phyloP scores from a whole-genome alignment of 1,140 invertebrate species.

The Anoplophora glabripennis region DNA sequence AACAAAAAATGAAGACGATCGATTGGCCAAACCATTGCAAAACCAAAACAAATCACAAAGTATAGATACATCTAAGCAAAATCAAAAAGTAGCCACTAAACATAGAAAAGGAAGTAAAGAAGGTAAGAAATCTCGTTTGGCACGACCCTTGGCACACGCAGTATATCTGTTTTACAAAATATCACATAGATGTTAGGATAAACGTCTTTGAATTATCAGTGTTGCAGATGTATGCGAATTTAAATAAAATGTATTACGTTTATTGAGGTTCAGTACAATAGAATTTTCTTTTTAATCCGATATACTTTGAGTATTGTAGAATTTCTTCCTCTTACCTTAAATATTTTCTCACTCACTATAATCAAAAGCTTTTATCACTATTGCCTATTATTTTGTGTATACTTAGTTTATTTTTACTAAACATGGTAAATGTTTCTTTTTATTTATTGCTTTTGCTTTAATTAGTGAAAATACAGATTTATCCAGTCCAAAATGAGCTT shows the following conservation, averaged over 20 bases:
- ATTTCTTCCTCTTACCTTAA: too few species aligned
- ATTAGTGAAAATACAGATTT: not conserved
- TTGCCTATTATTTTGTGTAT: too few species aligned
- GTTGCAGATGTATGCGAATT: too few species aligned
- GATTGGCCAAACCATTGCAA: slow-evolving; percentile 44
- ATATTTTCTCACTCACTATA: not conserved
- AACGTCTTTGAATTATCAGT: not conserved
- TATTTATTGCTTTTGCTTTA: not conserved
- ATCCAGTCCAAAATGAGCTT: not conserved
- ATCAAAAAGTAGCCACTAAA: slow-evolving; percentile 36
- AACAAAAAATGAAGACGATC: slow-evolving; percentile 47
- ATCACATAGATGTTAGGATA: not conserved
- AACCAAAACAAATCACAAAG: slow-evolving; percentile 43
- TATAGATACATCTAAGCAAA: slow-evolving; percentile 42
- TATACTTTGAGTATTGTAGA: too few species aligned
- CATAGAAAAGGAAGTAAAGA: slow-evolving; percentile 41
- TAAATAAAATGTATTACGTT: too few species aligned
- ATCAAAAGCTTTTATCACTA: not conserved
- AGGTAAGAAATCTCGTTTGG: slow-evolving; percentile 41
- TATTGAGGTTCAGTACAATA: too few species aligned
- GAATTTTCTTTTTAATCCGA: too few species aligned
- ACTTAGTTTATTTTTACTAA: too few species aligned
- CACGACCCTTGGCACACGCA: slow-evolving; percentile 48
- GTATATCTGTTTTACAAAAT: not conserved
- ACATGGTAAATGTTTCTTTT: too few species aligned